Evolutionary conservation across 2,797 vertebrate species (phyloP), one percentile per base, ranked within the genome.

Genomic region (Manis javanica): DNA sequence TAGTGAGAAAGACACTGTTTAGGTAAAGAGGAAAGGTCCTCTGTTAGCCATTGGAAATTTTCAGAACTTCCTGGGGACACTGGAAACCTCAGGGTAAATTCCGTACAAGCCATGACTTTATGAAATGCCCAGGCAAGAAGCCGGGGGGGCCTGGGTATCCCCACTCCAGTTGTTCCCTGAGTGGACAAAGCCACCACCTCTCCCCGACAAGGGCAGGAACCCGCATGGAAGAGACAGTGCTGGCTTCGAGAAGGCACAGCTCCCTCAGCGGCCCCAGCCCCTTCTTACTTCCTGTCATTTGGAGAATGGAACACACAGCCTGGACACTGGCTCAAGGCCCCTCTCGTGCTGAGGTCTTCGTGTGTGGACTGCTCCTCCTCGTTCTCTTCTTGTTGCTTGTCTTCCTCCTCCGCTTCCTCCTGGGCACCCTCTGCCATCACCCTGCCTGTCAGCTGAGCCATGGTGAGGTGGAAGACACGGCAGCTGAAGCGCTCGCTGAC

Each of bases 401-500:
- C 66, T 55, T 89, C 11, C 5, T 86, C 84, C 24, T 77, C 53
- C 16, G 59, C 26, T 37, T 95, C 66, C 9, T 89, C 87, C 63
- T 51, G 74, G 53, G 55, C 13, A 15, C 18, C 34, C 85, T 72
- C 64, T 0, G 91, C 34, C 4, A 92, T 64, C 29, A 46, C 8
- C 0, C 4, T 57, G 53, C 64, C 71, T 11, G 39, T 81, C 79
- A 96, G 59, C 82, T 95, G 94, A 21, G 97, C 66, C 97, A 97
- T 97, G 79, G 94, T 66, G 42, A 97, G 94, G n/a, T 97, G 96
- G 39, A 97, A 98, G 68, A 96, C 77, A 0, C 92, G 94, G 95
- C 98, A 98, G 79, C 98, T 98, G 94, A 98, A 98, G 53, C 97
- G 97, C 5, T 98, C 96, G 18, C 7, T 55, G 92, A 96, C 11